A percentile compares a stretch with the other conserved stretches of the same genome.
These are phyloP conservation scores for Cossypha polioptera DNA, from an alignment of 2,797 vertebrate species.

Conservation along the genomic window DNA sequence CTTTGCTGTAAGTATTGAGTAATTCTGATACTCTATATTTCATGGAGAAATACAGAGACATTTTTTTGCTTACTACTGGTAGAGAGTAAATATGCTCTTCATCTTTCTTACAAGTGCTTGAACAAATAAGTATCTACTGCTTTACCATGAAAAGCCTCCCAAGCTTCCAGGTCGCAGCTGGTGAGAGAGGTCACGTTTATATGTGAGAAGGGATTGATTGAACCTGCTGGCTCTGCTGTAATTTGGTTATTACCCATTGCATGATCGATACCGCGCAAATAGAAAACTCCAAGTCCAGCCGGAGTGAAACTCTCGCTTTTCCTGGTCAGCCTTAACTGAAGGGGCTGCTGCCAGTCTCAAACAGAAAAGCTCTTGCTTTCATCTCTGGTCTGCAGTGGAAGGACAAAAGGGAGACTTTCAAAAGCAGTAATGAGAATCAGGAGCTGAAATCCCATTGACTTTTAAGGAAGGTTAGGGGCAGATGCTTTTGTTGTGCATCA, in stretches of 20 bases:
- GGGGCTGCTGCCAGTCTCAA: not conserved
- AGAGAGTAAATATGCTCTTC: not conserved
- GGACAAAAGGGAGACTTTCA: slow-evolving; percentile 9
- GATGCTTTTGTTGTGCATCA: not conserved
- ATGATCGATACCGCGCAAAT: fast-evolving
- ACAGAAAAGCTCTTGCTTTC: not conserved
- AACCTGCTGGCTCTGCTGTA: not conserved
- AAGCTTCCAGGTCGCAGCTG: not conserved
- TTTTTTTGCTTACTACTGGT: not conserved
- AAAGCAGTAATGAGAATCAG: not conserved
- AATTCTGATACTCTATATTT: not conserved
- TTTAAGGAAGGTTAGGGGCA: slow-evolving; percentile 9
- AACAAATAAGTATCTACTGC: not conserved
- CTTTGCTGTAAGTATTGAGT: not conserved
- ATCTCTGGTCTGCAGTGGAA: not conserved
- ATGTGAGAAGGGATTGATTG: not conserved
- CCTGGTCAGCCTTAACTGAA: not conserved
- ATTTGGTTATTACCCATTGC: not conserved
- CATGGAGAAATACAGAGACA: not conserved
- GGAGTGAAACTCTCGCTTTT: not conserved
- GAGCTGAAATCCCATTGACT: slow-evolving; percentile 34
- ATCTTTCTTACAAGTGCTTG: not conserved
- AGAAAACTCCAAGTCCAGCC: not conserved
- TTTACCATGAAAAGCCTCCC: fast-evolving
- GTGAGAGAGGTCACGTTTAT: not conserved